Base-by-base conservation (phyloP, 1,140 invertebrate genomes). In the Drosophila kepulauana region DNA sequence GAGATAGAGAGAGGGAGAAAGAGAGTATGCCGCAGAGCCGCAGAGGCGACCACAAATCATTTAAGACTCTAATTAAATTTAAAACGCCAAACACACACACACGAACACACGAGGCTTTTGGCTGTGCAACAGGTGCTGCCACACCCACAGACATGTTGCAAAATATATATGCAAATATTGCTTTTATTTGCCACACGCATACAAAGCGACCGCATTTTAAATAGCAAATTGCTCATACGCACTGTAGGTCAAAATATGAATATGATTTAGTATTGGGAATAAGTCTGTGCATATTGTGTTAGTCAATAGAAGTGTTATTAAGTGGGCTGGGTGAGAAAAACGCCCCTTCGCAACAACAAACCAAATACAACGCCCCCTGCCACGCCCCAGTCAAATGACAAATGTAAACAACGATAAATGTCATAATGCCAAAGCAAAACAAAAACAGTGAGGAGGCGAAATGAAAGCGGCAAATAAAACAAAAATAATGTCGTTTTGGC, bases 11-110 rank as follows among this genome's bases (percentile, higher is more conserved):
- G 10, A 28, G 20, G n/a, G 48, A 5, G 48, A 51, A 11, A 5
- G 1, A 43, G 43, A 1, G 8, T 45, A n/a, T 74, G 10, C 62
- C 51, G 35, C 63, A 13, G 46, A 59, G 20, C 65, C 41, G 41
- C 57, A 65, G 54, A 43, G 75, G 46, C 48, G 11, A 41, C 82
- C 79, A 62, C 79, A 86, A 86, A 86, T 86, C 79, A 86, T 70
- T 79, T 81, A 78, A 59, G 49, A 43, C 71, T 59, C 56, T 75
- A 82, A 87, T 87, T 86, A 73, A 86, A 67, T 76, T 79, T 59
- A 43, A 58, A 69, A 71, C 46, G 51, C 46, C 35, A 67, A 54
- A 61, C 38, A 59, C 28, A 43, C 15, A 38, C 10, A 4, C 28
- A 61, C 38, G 52, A 15, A 43, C 15, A 38, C 10, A 4, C 28